Conservation (phyloP, 2,797 vertebrate species). For the Enteromius argenteus region DNA sequence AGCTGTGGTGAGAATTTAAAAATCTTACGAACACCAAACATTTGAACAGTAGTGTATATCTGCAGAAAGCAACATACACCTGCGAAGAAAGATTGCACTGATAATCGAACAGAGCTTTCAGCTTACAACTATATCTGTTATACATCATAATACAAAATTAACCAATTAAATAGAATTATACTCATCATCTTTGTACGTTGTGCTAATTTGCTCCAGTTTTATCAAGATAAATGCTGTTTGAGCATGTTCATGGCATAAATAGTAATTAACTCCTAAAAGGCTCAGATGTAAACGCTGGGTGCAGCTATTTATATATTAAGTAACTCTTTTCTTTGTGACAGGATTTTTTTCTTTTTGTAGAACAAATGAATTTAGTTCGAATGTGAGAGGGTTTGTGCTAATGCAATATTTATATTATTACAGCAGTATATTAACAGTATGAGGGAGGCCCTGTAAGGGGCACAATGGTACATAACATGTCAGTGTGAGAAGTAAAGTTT, state of each 20-base stretch:
- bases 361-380: constrained; percentile 1
- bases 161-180: constrained; percentile 44
- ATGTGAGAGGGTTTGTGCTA: neutral
- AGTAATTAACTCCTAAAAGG: constrained; percentile 41
- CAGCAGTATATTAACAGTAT: constrained; percentile 3
- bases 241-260: constrained; percentile 4
- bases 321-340: constrained; percentile 2
- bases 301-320: constrained; percentile 32
- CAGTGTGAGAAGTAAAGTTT: constrained; percentile 62
- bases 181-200: constrained; percentile 15
- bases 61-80: neutral
- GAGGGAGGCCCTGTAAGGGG: constrained; percentile 59
- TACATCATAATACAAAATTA: constrained; percentile 30
- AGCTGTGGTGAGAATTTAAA: neutral
- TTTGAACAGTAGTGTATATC: neutral
- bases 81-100: neutral
- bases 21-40: neutral
- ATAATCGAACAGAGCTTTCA: constrained; percentile 12
- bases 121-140: neutral
- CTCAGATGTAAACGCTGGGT: constrained; percentile 19
- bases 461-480: constrained; percentile 77
- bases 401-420: constrained; percentile 36
- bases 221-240: constrained; percentile 36
- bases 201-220: constrained; percentile 31
- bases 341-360: constrained; percentile 64